Base-by-base conservation (phyloP, 1,140 invertebrate genomes). In the Steinernema khuongi region DNA sequence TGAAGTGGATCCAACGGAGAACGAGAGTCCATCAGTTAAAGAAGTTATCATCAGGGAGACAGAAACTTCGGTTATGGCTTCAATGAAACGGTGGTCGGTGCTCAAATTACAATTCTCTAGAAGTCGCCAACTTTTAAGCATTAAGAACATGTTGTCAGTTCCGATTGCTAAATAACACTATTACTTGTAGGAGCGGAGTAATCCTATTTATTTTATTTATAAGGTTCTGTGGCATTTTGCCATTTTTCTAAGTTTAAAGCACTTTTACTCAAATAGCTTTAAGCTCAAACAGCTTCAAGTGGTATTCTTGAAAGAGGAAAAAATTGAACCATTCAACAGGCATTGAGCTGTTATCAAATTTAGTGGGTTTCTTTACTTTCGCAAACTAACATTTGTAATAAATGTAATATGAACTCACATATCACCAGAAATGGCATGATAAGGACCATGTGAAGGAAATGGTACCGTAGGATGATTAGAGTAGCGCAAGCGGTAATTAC, bases 381-480 rank as follows among this genome's bases (percentile, higher is more conserved):
- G 17, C n/a, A 17, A n/a, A 43, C 17, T 43, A 43, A 43, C n/a
- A n/a, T 17, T 69, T 14, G 1, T 11, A 32, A 1, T 17, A n/a
- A 7, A 0, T 66, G 17, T 11, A 32, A 41, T 0, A 1, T 67
- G 22, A 67, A 77, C 80, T 77, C 68, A 81, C 81, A 81, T 32
- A 82, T 70, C 70, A 82, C 81, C 18, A 82, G 60, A 80, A 82
- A 82, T 11, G 81, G 81, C 81, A 82, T 82, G 43, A 82, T 82
- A 18, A 82, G 72, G 29, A 83, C 75, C 77, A 82, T 81, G 22
- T 81, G 81, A 1, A 82, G 70, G 68, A 83, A 82, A 7, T 81
- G 81, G 44, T 78, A 82, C 43, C 71, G 41, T 28, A 82, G 30
- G 68, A 83, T 83, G 43, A 82, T 73, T 4, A 82, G 71, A 1